phyloP scores from a whole-genome alignment of 2,797 vertebrate species.

The Lycodopsis pacificus region DNA sequence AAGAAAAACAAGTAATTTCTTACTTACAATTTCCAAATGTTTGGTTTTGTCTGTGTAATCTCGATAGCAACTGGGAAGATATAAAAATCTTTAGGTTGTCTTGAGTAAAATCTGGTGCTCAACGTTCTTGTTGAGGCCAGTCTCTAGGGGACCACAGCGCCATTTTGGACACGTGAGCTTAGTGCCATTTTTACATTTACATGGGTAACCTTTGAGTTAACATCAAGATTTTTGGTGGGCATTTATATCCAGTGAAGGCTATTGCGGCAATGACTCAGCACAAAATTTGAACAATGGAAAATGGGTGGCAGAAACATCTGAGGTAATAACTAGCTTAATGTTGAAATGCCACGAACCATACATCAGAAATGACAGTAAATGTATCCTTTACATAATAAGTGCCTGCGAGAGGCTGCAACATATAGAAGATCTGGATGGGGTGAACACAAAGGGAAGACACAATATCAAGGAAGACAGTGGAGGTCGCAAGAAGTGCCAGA shows the following conservation, averaged over 20 bases:
- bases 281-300: slow-evolving; percentile 52
- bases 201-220: slow-evolving; percentile 38
- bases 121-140: neutral
- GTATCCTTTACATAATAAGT: slow-evolving; percentile 52
- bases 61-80: slow-evolving; percentile 80
- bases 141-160: slow-evolving; percentile 7
- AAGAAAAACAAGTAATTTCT: slow-evolving; percentile 52
- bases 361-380: slow-evolving; percentile 52
- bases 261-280: slow-evolving; percentile 59
- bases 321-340: slow-evolving; percentile 74
- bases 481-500: slow-evolving; percentile 60
- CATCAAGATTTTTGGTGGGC: slow-evolving; percentile 45
- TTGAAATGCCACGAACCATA: slow-evolving; percentile 63
- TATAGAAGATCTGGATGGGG: slow-evolving; percentile 41
- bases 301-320: slow-evolving; percentile 58
- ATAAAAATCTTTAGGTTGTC: slow-evolving; percentile 63
- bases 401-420: slow-evolving; percentile 30
- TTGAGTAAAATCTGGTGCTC: slow-evolving; percentile 38
- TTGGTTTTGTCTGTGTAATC: slow-evolving; percentile 83
- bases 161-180: slow-evolving; percentile 31
- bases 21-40: slow-evolving; percentile 72
- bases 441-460: slow-evolving; percentile 73
- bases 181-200: slow-evolving; percentile 48
- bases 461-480: slow-evolving; percentile 76
- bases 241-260: slow-evolving; percentile 69